A percentile compares a stretch with the other conserved stretches of the same genome.
These are phyloP conservation scores for Oscheius sp. DNA, from an alignment of 2,888 invertebrate species.

Conservation along the genomic window DNA sequence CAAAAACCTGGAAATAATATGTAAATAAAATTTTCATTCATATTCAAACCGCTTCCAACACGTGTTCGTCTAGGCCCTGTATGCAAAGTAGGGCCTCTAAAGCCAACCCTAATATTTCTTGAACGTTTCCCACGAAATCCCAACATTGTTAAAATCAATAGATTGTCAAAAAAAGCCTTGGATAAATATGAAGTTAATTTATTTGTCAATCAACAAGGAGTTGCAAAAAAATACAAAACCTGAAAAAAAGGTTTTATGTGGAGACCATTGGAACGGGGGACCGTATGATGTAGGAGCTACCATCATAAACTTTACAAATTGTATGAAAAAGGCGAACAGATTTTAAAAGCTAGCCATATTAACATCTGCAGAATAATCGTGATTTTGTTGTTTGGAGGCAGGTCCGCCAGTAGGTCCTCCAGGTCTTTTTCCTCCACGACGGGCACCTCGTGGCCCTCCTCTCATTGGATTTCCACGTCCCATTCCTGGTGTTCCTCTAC, in stretches of 20 bases:
- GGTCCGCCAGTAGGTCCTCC: slow-evolving; percentile 67
- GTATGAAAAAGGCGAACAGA: slow-evolving; percentile 2
- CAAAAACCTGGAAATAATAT: slow-evolving; percentile 21
- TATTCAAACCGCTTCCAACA: neutral
- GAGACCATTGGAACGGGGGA: too few relatives aligned
- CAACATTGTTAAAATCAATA: neutral
- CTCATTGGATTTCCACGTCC: slow-evolving; percentile 45
- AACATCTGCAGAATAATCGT: slow-evolving; percentile 66
- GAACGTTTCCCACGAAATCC: neutral
- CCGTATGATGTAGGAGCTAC: too few relatives aligned
- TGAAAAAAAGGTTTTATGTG: neutral
- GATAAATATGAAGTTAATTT: neutral
- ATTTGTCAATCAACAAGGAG: slow-evolving; percentile 1
- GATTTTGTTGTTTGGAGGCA: slow-evolving; percentile 67
- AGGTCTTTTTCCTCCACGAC: slow-evolving; percentile 59
- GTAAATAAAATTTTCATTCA: too few relatives aligned
- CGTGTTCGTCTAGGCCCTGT: neutral
- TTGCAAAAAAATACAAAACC: neutral
- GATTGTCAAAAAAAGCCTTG: neutral
- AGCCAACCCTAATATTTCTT: slow-evolving; percentile 19
- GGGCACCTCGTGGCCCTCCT: slow-evolving; percentile 39
- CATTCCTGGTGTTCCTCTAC: slow-evolving; percentile 41
- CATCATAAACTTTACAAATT: neutral
- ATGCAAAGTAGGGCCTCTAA: slow-evolving; percentile 4
- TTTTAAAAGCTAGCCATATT: slow-evolving; percentile 62